Conservation (phyloP, 2,888 invertebrate genomes). For the Drosophila neutralis region DNA sequence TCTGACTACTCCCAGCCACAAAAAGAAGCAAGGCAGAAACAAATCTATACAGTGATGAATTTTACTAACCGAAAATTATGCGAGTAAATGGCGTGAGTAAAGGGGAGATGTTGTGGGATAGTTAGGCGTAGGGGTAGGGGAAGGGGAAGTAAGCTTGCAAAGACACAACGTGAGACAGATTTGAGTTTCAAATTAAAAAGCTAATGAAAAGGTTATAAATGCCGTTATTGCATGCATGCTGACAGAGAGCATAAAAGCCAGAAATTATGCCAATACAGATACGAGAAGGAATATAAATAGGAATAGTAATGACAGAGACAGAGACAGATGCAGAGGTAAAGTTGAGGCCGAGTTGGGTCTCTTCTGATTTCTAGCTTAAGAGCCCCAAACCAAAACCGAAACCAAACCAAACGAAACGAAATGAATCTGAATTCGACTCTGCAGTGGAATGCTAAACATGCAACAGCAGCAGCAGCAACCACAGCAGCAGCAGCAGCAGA, state of each 20-base stretch:
- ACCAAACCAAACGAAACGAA: conserved; percentile 26
- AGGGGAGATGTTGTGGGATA: not conserved
- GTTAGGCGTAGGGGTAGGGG: not conserved
- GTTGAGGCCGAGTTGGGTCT: conserved; percentile 11
- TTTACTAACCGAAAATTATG: conserved; percentile 57
- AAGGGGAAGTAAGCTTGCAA: conserved; percentile 8
- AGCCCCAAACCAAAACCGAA: conserved; percentile 14
- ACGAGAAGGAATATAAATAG: conserved; percentile 34
- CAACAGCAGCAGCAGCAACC: conserved; percentile 33
- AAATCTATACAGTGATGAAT: conserved; percentile 6
- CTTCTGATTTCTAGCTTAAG: conserved; percentile 38
- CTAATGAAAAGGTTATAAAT: conserved; percentile 79
- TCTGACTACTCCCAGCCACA: conserved; percentile 23
- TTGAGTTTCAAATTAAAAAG: conserved; percentile 76
- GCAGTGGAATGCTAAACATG: conserved; percentile 57
- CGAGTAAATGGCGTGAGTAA: conserved; percentile 56
- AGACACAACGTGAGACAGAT: conserved; percentile 54
- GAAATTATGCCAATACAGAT: conserved; percentile 71
- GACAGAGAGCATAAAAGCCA: conserved; percentile 8
- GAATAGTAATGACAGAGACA: not conserved
- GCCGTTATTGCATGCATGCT: conserved; percentile 56
- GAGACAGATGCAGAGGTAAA: not conserved
- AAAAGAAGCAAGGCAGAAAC: not conserved
- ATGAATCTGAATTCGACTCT: conserved; percentile 43
- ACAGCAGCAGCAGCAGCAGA: conserved; percentile 22